Evolutionary conservation across 2,797 vertebrate species (phyloP), one percentile per base, ranked within the genome.

Genomic region (Myiothlypis chrysogaster): DNA sequence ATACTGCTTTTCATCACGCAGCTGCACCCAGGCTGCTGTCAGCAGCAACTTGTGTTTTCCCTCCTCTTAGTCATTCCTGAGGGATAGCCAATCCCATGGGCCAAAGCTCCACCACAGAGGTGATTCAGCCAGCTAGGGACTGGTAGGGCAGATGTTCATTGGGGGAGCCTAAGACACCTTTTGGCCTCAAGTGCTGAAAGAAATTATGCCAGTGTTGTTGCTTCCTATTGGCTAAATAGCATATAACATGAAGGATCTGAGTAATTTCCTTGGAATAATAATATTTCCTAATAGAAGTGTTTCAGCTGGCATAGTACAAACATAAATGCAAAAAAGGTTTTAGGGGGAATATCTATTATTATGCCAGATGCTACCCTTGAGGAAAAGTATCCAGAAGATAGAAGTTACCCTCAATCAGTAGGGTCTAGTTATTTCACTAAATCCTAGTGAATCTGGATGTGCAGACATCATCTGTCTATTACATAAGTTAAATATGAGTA

Each of bases 81-180:
- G 10, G 18, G 20, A 57, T 32, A 61, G 13, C 11, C 47, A 24
- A 6, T 43, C 68, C 77, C 64, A 35, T 4, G 15, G 32, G 15
- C 18, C 17, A 61, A 60, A 80, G 44, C 10, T 60, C 28, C 2
- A 5, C 11, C 5, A 10, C 10, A 9, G 30, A 76, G 4, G 3
- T 24, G 30, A 16, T 20, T 18, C 56, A 60, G 7, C 37, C 35
- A 3, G 0, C 15, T 4, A 2, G 50, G 10, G 10, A 1, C n/a
- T 69, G 32, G 50, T 10, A 32, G 21, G 14, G 39, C 24, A 32
- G 15, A 9, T 39, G 11, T 19, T 73, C 15, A 7, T 4, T 16
- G 6, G 6, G 3, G 10, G 5, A 49, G 1, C 9, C 43, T 6
- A 8, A 63, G 10, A 20, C 2, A 28, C 6, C 1, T 3, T 14